Conservation (phyloP, 92 coral and sea anemone species). For the Hydrozoanthus gracilis region DNA sequence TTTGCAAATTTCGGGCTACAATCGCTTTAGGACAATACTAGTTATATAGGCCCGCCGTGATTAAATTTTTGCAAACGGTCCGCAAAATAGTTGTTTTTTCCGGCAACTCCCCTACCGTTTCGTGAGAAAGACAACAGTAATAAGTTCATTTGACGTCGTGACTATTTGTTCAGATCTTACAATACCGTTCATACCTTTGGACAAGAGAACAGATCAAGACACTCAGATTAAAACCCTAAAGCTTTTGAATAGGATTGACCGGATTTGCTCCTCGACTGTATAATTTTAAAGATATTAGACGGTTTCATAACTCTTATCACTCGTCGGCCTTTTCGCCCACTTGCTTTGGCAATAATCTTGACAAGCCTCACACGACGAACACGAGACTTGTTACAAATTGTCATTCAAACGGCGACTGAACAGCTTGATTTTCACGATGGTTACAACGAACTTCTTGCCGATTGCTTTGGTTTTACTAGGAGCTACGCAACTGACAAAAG, state of each 20-base stretch:
- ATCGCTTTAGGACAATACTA: not conserved
- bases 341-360: conserved; percentile 19
- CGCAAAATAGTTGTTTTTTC: conserved; percentile 20
- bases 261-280: not conserved
- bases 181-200: not conserved
- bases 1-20: not conserved
- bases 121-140: not conserved
- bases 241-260: not conserved
- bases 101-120: not conserved
- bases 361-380: conserved; percentile 28
- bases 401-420: not conserved
- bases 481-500: conserved; percentile 8
- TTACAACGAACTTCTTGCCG: not conserved
- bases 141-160: not conserved
- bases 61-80: not conserved
- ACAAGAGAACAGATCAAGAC: not conserved
- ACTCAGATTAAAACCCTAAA: not conserved
- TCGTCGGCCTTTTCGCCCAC: conserved; percentile 41
- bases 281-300: not conserved
- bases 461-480: conserved; percentile 15
- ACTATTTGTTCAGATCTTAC: not conserved
- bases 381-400: not conserved
- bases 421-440: not conserved
- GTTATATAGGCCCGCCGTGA: not conserved
- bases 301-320: conserved; percentile 15